These are phyloP conservation scores for Archilochus colubris DNA, from an alignment of 2,113 vertebrate species.

Conservation along the genomic window DNA sequence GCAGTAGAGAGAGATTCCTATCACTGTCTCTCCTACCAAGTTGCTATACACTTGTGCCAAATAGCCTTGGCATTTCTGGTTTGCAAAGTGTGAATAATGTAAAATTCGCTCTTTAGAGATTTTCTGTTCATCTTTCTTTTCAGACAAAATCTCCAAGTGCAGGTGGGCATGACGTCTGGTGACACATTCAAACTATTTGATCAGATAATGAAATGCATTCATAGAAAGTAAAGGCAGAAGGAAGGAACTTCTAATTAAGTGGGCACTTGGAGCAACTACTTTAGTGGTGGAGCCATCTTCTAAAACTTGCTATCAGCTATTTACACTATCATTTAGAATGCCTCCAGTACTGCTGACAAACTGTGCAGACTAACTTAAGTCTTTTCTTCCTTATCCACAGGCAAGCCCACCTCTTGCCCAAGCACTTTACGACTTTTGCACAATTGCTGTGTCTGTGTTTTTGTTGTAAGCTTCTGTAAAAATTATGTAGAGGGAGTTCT, in stretches of 20 bases:
- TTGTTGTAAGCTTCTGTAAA: background rate
- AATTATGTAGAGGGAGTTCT: background rate
- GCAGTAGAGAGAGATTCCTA: background rate
- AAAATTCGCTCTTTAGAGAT: background rate
- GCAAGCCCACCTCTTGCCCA: background rate
- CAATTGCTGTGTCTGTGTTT: background rate
- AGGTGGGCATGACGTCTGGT: background rate
- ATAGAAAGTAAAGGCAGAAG: background rate
- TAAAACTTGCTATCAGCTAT: background rate
- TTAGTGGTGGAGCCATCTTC: background rate
- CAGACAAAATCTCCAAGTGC: background rate
- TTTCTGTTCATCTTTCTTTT: constrained; percentile 4
- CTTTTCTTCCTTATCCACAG: background rate
- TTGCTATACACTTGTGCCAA: background rate
- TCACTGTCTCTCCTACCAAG: background rate
- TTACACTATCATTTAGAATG: background rate
- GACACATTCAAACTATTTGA: background rate
- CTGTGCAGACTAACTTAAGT: background rate
- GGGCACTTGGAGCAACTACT: background rate
- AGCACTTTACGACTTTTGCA: background rate
- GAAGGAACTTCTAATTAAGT: background rate
- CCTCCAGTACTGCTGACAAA: background rate
- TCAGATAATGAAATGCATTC: background rate
- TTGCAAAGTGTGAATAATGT: background rate
- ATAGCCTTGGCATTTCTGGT: background rate